These are phyloP conservation scores for Gymnoscelis rufifasciata DNA, from an alignment of 2,888 invertebrate genomes.

Conservation along the genomic window DNA sequence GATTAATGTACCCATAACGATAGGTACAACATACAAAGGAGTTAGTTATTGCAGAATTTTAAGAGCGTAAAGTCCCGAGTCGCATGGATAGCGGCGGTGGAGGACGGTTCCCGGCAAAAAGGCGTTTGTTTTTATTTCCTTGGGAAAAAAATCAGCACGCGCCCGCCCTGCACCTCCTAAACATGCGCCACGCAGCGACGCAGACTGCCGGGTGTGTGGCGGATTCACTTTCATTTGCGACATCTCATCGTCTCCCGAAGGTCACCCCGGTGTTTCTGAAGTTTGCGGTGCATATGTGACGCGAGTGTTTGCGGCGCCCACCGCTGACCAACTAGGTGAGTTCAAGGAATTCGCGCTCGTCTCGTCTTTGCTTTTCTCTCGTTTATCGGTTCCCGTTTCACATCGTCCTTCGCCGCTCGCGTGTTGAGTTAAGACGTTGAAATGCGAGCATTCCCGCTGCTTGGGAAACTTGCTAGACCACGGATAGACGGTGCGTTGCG, in stretches of 20 bases:
- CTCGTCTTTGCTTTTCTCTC: constrained; percentile 58
- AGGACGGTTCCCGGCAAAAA: constrained; percentile 68
- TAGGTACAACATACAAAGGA: background rate
- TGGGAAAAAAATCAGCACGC: constrained; percentile 73
- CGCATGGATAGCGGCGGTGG: constrained; percentile 26
- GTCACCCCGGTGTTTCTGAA: constrained; percentile 55
- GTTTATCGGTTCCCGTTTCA: constrained; percentile 66
- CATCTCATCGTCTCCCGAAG: constrained; percentile 75
- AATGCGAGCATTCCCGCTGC: constrained; percentile 43
- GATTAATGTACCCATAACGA: background rate
- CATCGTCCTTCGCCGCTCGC: constrained; percentile 56
- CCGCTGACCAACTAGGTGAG: constrained; percentile 73
- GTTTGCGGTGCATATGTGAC: constrained; percentile 49
- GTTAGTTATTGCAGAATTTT: background rate
- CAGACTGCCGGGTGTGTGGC: constrained; percentile 74
- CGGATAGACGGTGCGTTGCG: constrained; percentile 42
- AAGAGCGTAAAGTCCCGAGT: constrained; percentile 12
- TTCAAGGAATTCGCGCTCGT: constrained; percentile 63
- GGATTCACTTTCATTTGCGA: constrained; percentile 80
- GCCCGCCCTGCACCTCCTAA: constrained; percentile 79
- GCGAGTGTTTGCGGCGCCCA: constrained; percentile 62
- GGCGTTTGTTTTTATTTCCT: constrained; percentile 79
- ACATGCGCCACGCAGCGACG: constrained; percentile 80
- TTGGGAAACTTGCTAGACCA: constrained; percentile 27
- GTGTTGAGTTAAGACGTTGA: constrained; percentile 59